Base-by-base conservation (phyloP, 2,113 vertebrate genomes). In the Sebastes schlegelii region DNA sequence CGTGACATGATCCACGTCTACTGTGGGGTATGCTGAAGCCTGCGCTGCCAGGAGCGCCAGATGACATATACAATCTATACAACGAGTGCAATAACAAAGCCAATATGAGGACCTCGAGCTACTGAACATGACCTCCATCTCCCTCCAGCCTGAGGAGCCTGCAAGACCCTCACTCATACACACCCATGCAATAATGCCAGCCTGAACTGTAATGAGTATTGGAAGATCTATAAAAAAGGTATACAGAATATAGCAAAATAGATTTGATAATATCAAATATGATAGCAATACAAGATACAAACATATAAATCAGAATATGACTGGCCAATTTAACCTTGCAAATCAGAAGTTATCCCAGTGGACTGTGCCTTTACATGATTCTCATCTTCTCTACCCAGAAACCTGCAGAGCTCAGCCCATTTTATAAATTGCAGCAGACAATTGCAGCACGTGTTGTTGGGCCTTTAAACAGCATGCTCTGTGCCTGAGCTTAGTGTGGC, bases 271-370 rank as follows among this genome's bases (percentile, higher is more conserved):
- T 26, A 26, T 2, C 26, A 26, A 26, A 26, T 26, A 26, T 26
- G 26, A 26, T 26, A 26, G 26, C 26, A 26, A 26, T 26, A 26
- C 26, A 26, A 26, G 2, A 26, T 26, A 26, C 26, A 26, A 26
- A 26, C 26, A 26, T 26, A 26, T 26, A 26, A 26, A 26, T 26
- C 2, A 26, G 26, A 26, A 26, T 26, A 26, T 26, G 0, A 26
- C 26, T 8, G 13, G 72, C 81, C 82, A 80, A 60, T 79, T 82
- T 74, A 65, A 86, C 67, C 79, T 85, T 21, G 61, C 16, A 61
- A 72, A 75, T 51, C 16, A 43, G 26, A 62, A 34, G 23, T 72
- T 84, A 43, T 72, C 63, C 60, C 40, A 79, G 34, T 1, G 6
- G 69, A 77, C 43, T 51, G 19, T 49, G 72, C n/a, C 19, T 80